These are phyloP conservation scores for Pelobates fuscus DNA, from an alignment of 2,113 vertebrate genomes.

Conservation along the genomic window DNA sequence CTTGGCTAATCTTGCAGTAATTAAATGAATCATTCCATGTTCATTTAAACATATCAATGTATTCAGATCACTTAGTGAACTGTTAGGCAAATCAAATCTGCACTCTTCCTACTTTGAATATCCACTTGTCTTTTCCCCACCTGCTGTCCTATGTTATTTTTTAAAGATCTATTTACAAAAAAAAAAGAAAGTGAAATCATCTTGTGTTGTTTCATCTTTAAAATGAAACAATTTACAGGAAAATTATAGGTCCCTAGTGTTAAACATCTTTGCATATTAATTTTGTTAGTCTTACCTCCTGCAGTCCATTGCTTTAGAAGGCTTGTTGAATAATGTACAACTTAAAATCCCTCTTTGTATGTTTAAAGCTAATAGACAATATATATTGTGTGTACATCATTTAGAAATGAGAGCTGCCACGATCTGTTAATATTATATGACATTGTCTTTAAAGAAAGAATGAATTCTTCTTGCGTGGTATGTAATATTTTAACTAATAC, in stretches of 20 bases:
- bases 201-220: conserved; percentile 89
- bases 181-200: conserved; percentile 82
- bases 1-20: conserved; percentile 62
- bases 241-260: conserved; percentile 95
- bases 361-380: conserved; percentile 65
- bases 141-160: conserved; percentile 92
- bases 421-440: conserved; percentile 27
- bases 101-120: conserved; percentile 77
- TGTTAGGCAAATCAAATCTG: conserved; percentile 81
- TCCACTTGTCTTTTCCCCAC: conserved; percentile 84
- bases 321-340: conserved; percentile 85
- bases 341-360: conserved; percentile 74
- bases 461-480: not conserved
- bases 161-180: conserved; percentile 81
- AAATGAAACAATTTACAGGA: conserved; percentile 91
- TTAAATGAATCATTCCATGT: conserved; percentile 68
- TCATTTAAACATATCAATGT: conserved; percentile 69
- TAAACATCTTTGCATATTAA: conserved; percentile 98
- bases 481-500: conserved; percentile 24
- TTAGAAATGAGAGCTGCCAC: conserved; percentile 38
- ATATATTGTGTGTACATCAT: conserved; percentile 59
- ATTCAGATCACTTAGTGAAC: conserved; percentile 82
- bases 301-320: conserved; percentile 85
- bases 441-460: conserved; percentile 25
- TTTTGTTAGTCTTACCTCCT: conserved; percentile 98